phyloP scores from a whole-genome alignment of 2,113 vertebrate species.

The Hirundichthys speculiger region DNA sequence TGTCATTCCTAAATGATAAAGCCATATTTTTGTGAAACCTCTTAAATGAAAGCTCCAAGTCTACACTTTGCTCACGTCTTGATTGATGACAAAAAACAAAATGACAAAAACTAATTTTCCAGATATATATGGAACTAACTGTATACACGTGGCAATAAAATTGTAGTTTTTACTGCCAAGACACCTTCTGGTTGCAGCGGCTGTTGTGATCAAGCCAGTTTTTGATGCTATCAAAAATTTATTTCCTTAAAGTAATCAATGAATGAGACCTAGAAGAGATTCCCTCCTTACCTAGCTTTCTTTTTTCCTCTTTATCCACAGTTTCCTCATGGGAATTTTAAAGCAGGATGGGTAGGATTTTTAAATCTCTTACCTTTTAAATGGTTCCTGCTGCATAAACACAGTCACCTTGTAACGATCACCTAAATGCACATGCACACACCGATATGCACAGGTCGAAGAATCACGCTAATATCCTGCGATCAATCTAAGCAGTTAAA shows the following conservation, averaged over 20 bases:
- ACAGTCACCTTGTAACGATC: slow-evolving; percentile 70
- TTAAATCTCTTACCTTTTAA: slow-evolving; percentile 59
- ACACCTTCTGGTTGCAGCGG: slow-evolving; percentile 1
- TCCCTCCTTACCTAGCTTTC: slow-evolving; percentile 24
- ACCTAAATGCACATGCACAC: slow-evolving; percentile 37
- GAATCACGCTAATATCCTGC: neutral
- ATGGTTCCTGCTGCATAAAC: slow-evolving; percentile 58
- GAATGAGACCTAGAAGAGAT: slow-evolving; percentile 40
- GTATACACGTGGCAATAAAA: neutral
- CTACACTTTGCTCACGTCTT: too few relatives aligned
- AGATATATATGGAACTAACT: too few relatives aligned
- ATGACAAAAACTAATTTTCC: too few relatives aligned
- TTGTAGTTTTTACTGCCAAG: neutral
- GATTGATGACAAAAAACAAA: too few relatives aligned
- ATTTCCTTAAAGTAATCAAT: slow-evolving; percentile 42
- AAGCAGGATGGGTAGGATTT: slow-evolving; percentile 30
- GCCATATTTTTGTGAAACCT: too few relatives aligned
- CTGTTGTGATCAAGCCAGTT: slow-evolving; percentile 2
- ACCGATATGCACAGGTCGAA: neutral
- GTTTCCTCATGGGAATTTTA: slow-evolving; percentile 49
- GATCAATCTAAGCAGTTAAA: slow-evolving; percentile 29
- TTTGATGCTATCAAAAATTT: slow-evolving; percentile 24
- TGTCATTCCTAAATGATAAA: too few relatives aligned
- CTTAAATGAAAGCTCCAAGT: slow-evolving; percentile 18
- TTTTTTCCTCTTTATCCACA: slow-evolving; percentile 18